Conservation (phyloP, 2,888 invertebrate genomes). For the Eumerus sabulonum region DNA sequence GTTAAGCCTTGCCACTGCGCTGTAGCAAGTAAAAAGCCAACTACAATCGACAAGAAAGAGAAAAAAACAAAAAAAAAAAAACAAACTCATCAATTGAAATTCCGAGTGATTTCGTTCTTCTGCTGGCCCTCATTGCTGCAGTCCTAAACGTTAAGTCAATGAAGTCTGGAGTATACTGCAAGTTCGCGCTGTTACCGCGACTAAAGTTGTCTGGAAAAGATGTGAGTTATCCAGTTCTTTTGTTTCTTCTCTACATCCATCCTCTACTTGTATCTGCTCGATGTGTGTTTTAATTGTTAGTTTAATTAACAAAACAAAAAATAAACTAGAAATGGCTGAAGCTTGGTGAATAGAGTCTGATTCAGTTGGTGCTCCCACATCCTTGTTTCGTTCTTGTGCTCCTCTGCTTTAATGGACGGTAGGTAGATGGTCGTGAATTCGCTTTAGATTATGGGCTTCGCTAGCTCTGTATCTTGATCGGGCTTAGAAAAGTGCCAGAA, state of each 20-base stretch:
- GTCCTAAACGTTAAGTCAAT: conserved; percentile 78
- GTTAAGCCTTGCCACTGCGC: conserved; percentile 37
- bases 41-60: background rate
- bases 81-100: conserved; percentile 34
- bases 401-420: background rate
- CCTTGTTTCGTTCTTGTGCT: background rate
- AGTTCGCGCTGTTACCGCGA: conserved; percentile 79
- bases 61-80: conserved; percentile 4
- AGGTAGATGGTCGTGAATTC: background rate
- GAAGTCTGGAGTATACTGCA: conserved; percentile 78
- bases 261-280: conserved; percentile 26
- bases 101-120: conserved; percentile 34
- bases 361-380: too few relatives aligned
- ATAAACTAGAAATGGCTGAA: too few relatives aligned
- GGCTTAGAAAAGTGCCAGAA: background rate
- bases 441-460: conserved; percentile 16
- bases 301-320: background rate
- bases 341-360: too few relatives aligned
- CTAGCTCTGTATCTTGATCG: background rate
- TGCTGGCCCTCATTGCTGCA: conserved; percentile 69
- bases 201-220: conserved; percentile 79
- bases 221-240: conserved; percentile 74
- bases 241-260: conserved; percentile 27
- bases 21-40: too few relatives aligned
- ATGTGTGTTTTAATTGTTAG: conserved; percentile 23